phyloP scores from a whole-genome alignment of 2,113 vertebrate species.

The Pseudopipra pipra region DNA sequence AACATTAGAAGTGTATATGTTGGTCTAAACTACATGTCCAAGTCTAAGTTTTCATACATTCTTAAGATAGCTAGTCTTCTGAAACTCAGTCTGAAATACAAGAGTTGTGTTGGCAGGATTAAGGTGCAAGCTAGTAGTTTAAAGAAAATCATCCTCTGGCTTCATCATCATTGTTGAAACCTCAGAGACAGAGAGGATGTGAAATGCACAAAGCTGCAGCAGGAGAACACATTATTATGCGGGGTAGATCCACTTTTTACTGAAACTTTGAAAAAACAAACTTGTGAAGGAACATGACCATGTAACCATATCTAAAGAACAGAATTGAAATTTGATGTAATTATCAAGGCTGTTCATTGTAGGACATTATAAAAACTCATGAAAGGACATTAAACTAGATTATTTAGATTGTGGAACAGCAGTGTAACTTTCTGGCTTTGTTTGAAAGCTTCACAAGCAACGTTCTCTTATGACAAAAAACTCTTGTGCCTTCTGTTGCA shows the following conservation, averaged over 20 bases:
- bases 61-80: background rate
- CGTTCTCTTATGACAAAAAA: background rate
- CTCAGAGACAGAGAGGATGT: background rate
- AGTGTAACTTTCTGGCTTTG: background rate
- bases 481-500: background rate
- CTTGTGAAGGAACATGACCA: background rate
- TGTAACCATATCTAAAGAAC: background rate
- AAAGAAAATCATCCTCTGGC: background rate
- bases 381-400: background rate
- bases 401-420: background rate
- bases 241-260: background rate
- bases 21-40: background rate
- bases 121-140: background rate
- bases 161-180: background rate
- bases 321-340: background rate
- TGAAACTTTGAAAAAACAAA: background rate
- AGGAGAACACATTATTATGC: background rate
- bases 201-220: background rate
- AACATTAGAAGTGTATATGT: background rate
- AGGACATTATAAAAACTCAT: background rate
- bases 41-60: background rate
- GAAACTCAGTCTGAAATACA: background rate
- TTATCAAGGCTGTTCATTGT: background rate
- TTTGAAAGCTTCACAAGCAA: background rate
- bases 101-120: background rate